Evolutionary conservation across 1,140 invertebrate genomes (phyloP).

Genomic region (Saccostrea cuccullata): DNA sequence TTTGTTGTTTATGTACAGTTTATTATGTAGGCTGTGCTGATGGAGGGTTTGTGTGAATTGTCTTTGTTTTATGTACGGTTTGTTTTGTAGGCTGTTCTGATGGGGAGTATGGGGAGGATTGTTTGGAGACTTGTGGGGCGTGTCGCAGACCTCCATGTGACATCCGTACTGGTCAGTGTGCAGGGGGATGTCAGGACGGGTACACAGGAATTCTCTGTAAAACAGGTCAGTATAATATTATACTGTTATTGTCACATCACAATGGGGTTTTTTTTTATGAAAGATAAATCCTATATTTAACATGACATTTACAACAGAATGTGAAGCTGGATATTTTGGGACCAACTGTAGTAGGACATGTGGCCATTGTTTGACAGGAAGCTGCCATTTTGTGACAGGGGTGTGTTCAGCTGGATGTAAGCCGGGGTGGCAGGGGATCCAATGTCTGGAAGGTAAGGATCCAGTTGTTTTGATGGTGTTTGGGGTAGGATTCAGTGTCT

Average conservation of each 20-base stretch:
- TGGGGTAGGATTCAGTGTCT: too few species aligned
- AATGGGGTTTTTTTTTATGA: too few species aligned
- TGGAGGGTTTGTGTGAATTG: too few species aligned
- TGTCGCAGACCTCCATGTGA: slow-evolving; percentile 44
- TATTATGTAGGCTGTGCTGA: slow-evolving; percentile 47
- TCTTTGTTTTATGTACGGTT: background rate
- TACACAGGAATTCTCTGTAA: slow-evolving; percentile 38
- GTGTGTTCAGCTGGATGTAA: slow-evolving; percentile 56
- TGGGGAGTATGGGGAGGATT: slow-evolving; percentile 56
- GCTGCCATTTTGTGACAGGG: slow-evolving; percentile 60
- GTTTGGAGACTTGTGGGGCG: slow-evolving; percentile 38
- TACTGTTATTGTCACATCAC: too few species aligned
- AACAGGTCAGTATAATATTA: slow-evolving; percentile 16
- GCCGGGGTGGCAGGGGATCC: slow-evolving; percentile 48
- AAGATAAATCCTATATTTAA: too few species aligned
- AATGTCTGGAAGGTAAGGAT: slow-evolving; percentile 48
- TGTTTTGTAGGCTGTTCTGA: slow-evolving; percentile 47
- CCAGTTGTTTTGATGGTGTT: too few species aligned
- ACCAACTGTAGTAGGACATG: slow-evolving; percentile 58
- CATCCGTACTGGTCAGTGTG: slow-evolving; percentile 28
- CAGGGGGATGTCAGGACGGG: slow-evolving; percentile 44
- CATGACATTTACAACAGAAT: slow-evolving; percentile 40
- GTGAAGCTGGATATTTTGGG: slow-evolving; percentile 58
- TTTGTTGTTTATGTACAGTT: background rate
- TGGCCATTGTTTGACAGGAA: slow-evolving; percentile 58